Evolutionary conservation across 64 coral and sea anemone genomes (phyloP), one percentile per base, ranked within the genome.

Genomic region (Acropora yongei): DNA sequence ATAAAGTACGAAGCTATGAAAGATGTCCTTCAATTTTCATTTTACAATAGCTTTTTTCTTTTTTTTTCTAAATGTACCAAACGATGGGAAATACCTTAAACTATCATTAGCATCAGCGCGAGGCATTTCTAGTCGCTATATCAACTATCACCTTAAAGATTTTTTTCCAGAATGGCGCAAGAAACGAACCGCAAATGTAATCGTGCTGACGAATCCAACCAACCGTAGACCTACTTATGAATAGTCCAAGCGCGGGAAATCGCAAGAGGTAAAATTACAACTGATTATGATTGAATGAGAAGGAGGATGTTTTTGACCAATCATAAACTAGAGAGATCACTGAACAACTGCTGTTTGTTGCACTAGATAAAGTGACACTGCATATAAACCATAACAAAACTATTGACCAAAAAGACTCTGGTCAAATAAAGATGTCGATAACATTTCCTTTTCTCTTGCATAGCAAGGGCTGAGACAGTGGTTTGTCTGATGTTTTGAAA

Each of bases 401-500:
- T 4, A 3, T 71, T n/a, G 18, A 5, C 5, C 39, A 41, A 14
- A 43, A 79, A 83, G 57, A 47, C 7, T n/a, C 11, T 18, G 44
- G 5, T 92, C 72, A 92, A 5, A 92, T 79, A 17, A 82, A 72
- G 48, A 92, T 57, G 40, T 92, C 80, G 8, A 92, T 57, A n/a
- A 85, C 57, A 49, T 58, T 51, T 58, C 90, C 90, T 60, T 92
- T 92, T 61, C 90, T 47, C 68, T 57, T 92, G 42, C 90, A 92
- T 6, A 92, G 12, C 42, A 84, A 47, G 14, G 90, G 79, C n/a
- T 92, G 90, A 60, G 80, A 3, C 19, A 92, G 80, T 45, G 72
- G 39, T 42, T 60, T 63, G 41, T 75, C 78, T 10, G 90, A 47
- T 61, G 68, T 40, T 55, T 92, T 83, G 51, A 92, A 92, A 39